Base-by-base conservation (phyloP, 2,888 invertebrate genomes). In the Aphidoletes aphidimyza region DNA sequence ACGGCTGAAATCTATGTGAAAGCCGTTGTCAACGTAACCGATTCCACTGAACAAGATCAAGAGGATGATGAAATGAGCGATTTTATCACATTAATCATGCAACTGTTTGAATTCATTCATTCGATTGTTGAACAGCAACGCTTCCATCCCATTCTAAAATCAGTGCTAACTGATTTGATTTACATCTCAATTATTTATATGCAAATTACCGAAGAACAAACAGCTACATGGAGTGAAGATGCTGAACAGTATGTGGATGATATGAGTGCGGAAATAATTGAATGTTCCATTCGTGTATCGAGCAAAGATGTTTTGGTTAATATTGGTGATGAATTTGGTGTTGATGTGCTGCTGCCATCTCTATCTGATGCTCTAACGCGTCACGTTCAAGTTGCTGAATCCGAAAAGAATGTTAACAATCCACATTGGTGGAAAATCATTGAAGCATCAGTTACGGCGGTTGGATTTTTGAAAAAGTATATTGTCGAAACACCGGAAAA, bases 121-220 rank as follows among this genome's bases (percentile, higher is more conserved):
- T 92, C 91, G 83, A 89, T 94, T 83, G 91, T 93, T 36, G 92
- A 93, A 84, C 90, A 91, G 8, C 89, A 91, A 83, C 92, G 91
- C 86, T 92, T 93, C 86, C 90, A 92, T 11, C 89, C 89, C 84
- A 90, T 91, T 14, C 90, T 94, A 17, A 92, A 92, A 87, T 92
- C 92, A 87, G 92, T 93, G 0, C 88, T 93, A 84, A 91, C 92
- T 34, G 93, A 94, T 87, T 89, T 94, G 11, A 90, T 94, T 85
- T 94, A 94, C 87, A 93, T 94, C 86, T 90, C 93, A 83, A 91
- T 94, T 84, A 90, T 93, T 26, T 94, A 93, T 87, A 93, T 93
- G 91, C 93, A 94, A 90, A 93, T 94, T 85, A 93, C 93, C 0
- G 92, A 93, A 86, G 93, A 94, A 86, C 94, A 94, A 90, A 91